Base-by-base conservation (phyloP, 1,140 invertebrate genomes). In the Venturia canescens region DNA sequence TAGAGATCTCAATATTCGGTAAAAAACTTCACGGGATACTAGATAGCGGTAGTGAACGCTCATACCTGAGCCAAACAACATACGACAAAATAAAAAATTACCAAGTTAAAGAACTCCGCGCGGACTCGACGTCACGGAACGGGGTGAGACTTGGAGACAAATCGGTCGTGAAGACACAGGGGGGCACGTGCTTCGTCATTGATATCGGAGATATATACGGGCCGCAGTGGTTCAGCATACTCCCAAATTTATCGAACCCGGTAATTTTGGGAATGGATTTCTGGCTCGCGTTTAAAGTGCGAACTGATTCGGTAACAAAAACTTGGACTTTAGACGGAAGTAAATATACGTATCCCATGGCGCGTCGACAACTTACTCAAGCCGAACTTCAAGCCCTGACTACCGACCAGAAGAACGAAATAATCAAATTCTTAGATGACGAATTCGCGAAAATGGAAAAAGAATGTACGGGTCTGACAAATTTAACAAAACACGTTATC, bases 361-460 rank as follows among this genome's bases (percentile, higher is more conserved):
- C 53, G 18, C 48, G 63, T 21, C 48, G 74, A 0, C 27, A 29
- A 7, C 15, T 72, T 13, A 50, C 27, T 3, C 50, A 13, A 23
- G 31, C 48, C 13, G 66, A 80, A 50, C 18, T 79, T 26, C 71
- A 26, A 71, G 18, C 29, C 11, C 31, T 79, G 11, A 48, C 78
- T 1, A 31, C n/a, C 26, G 44, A 71, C 9, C 78, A 79, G 27
- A 50, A 27, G 0, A 5, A 79, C 3, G n/a, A 18, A 23, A 6
- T 79, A 15, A 69, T 26, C 16, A 38, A 26, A 21, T 71, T 79
- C 29, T 38, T 79, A 11, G 81, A 81, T 23, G 48, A 16, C 5
- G 74, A 81, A 81, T 81, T 82, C 69, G 4, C 29, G n/a, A 67
- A 80, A 75, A 53, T 82, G 34, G 81, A 82, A n/a, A 71, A 38